Conservation (phyloP, 2,113 vertebrate species). For the Salminus brasiliensis region DNA sequence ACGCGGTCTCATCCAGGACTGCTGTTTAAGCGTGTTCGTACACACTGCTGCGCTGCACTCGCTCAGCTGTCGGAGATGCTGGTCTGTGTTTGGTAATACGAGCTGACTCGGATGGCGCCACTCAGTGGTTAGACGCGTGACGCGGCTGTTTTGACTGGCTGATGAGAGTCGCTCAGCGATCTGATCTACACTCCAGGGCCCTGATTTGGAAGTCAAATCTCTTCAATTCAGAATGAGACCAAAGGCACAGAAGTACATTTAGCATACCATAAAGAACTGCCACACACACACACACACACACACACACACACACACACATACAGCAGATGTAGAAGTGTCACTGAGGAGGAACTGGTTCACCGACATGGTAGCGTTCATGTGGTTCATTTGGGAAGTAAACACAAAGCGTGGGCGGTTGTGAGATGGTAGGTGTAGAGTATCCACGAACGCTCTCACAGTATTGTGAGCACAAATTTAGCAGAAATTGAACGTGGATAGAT, state of each 20-base stretch:
- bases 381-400: not conserved
- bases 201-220: slow-evolving; percentile 1
- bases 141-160: not conserved
- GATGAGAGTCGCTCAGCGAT: not conserved
- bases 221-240: not conserved
- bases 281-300: no score
- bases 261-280: no score
- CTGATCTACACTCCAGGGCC: not conserved
- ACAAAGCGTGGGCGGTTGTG: not conserved
- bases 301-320: no score
- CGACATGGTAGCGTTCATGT: not conserved
- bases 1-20: no score
- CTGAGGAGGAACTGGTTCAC: not conserved
- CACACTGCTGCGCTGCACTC: not conserved
- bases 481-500: no score
- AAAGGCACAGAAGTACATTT: not conserved
- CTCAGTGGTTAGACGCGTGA: not conserved
- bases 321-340: no score
- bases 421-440: no score
- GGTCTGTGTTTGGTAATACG: not conserved
- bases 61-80: not conserved
- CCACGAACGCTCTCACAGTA: no score
- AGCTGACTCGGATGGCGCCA: not conserved
- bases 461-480: no score
- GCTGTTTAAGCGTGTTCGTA: no score